A percentile compares a stretch with the other conserved stretches of the same genome.
phyloP scores from a whole-genome alignment of 53 echinoderm and acorn worm species.

The Astropecten irregularis region DNA sequence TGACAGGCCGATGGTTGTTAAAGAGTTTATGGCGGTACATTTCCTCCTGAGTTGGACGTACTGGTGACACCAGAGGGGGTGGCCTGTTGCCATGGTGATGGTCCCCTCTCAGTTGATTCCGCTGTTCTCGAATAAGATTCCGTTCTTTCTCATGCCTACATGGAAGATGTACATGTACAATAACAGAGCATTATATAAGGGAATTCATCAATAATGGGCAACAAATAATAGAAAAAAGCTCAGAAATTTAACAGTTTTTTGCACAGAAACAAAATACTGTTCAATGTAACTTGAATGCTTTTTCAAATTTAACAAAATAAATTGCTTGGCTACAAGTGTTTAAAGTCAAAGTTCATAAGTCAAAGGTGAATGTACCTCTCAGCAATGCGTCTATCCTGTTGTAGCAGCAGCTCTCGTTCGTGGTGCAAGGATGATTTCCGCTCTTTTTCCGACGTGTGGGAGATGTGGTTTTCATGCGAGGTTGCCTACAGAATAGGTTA shows the following conservation, averaged over 20 bases:
- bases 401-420: constrained; percentile 73
- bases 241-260: too few species aligned
- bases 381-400: constrained; percentile 77
- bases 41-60: constrained; percentile 61
- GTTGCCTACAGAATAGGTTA: constrained; percentile 29
- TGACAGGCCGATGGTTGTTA: constrained; percentile 75
- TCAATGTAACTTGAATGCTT: too few species aligned
- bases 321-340: too few species aligned
- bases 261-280: too few species aligned
- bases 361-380: constrained; percentile 63
- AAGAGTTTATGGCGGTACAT: constrained; percentile 70
- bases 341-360: background rate
- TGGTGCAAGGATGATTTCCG: constrained; percentile 53
- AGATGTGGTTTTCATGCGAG: constrained; percentile 39
- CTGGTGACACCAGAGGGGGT: constrained; percentile 64
- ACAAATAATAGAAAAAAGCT: constrained; percentile 3
- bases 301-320: too few species aligned
- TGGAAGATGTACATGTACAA: background rate
- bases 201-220: too few species aligned
- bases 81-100: constrained; percentile 53
- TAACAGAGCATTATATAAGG: background rate
- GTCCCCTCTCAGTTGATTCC: constrained; percentile 51
- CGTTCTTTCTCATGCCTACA: constrained; percentile 58
- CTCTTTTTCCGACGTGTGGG: constrained; percentile 62
- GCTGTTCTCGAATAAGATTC: constrained; percentile 49